A percentile compares a stretch with the other conserved stretches of the same genome.
Conservation (phyloP, 2,888 invertebrate species). For the Caenorhabditis uteleia region DNA sequence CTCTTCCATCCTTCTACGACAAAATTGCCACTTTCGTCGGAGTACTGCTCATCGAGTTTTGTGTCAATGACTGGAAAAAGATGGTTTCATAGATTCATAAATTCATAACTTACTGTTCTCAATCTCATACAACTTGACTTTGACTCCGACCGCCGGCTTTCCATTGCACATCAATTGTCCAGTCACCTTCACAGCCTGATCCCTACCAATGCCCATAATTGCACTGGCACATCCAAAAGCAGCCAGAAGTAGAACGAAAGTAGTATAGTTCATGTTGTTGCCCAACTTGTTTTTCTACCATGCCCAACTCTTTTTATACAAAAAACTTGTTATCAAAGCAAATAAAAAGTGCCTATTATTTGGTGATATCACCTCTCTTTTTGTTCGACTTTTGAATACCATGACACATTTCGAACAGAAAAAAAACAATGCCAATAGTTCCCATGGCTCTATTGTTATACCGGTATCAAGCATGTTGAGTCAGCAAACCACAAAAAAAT, state of each 20-base stretch:
- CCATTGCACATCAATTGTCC: constrained; percentile 52
- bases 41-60: constrained; percentile 30
- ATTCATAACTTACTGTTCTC: constrained; percentile 39
- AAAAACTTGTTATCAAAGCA: too few species aligned
- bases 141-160: constrained; percentile 40
- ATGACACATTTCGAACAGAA: too few species aligned
- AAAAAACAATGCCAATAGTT: too few species aligned
- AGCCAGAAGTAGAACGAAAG: constrained; percentile 3
- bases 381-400: too few species aligned
- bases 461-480: too few species aligned
- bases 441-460: too few species aligned
- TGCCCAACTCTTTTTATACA: too few species aligned
- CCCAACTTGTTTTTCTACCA: too few species aligned
- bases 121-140: constrained; percentile 52
- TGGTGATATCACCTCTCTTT: too few species aligned
- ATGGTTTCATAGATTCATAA: neutral
- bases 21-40: constrained; percentile 47
- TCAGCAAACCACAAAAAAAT: too few species aligned
- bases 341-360: too few species aligned
- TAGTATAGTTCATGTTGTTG: constrained; percentile 4
- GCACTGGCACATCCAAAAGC: constrained; percentile 15
- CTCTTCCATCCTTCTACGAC: constrained; percentile 45
- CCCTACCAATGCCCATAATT: constrained; percentile 47
- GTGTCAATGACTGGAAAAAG: constrained; percentile 47
- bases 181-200: constrained; percentile 47